Conservation (phyloP, 2,888 invertebrate species). For the Acleris sparsana region DNA sequence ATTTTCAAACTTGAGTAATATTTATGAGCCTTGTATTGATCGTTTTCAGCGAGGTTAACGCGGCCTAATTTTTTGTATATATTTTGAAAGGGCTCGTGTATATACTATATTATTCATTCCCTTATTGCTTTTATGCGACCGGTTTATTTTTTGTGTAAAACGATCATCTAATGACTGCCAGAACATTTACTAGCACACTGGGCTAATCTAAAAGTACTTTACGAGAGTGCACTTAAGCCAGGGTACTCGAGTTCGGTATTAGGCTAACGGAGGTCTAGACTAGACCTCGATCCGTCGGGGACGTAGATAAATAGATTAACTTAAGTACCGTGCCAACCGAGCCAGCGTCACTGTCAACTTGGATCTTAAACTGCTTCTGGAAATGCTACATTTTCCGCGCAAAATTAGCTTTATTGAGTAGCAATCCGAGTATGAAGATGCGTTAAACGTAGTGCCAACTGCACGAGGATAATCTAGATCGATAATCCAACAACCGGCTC, state of each 20-base stretch:
- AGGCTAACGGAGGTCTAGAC: conserved; percentile 24
- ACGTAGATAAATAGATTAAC: conserved; percentile 34
- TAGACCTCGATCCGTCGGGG: conserved; percentile 27
- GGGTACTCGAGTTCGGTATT: conserved; percentile 17
- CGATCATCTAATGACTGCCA: conserved; percentile 26
- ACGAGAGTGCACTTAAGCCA: conserved; percentile 35
- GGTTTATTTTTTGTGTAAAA: no score
- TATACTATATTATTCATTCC: no score
- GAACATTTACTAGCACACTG: conserved; percentile 16
- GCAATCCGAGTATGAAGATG: no score
- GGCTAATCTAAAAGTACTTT: conserved; percentile 33
- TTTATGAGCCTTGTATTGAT: conserved; percentile 12
- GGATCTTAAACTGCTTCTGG: conserved; percentile 6
- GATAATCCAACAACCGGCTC: no score
- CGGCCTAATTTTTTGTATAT: conserved; percentile 8
- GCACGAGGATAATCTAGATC: no score
- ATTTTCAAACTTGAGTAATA: conserved; percentile 8
- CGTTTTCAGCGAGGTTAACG: conserved; percentile 3
- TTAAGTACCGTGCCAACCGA: conserved; percentile 22
- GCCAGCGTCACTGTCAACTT: conserved; percentile 2
- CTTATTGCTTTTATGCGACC: no score
- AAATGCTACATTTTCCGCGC: background rate
- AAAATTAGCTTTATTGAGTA: no score
- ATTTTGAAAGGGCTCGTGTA: no score
- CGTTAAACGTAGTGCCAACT: no score